Conservation (phyloP, 2,113 vertebrate genomes). For the Tyrannus savana region DNA sequence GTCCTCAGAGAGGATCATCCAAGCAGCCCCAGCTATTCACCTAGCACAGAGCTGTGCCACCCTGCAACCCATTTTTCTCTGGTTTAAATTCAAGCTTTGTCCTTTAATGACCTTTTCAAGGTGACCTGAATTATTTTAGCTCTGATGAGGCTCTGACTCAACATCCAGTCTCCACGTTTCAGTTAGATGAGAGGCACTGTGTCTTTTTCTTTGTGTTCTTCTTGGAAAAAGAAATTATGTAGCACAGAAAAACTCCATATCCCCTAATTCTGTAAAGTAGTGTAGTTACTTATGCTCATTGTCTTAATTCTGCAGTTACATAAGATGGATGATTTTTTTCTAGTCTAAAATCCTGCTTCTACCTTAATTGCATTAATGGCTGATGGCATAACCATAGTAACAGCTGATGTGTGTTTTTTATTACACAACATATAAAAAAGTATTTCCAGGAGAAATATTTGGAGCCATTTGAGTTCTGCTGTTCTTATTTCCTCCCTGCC, state of each 20-base stretch:
- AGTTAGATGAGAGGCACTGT: not conserved
- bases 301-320: constrained; percentile 34
- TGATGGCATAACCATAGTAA: constrained; percentile 53
- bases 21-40: not conserved
- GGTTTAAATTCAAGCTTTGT: not conserved
- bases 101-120: constrained; percentile 14
- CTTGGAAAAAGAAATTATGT: constrained; percentile 6
- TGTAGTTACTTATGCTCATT: not conserved
- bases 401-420: not conserved
- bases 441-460: constrained; percentile 3
- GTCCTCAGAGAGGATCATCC: not conserved
- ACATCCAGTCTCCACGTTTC: not conserved
- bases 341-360: constrained; percentile 32
- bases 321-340: constrained; percentile 40
- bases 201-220: not conserved
- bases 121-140: not conserved
- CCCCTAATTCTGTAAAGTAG: not conserved
- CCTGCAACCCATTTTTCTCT: not conserved
- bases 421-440: constrained; percentile 13
- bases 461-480: not conserved
- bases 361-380: constrained; percentile 48
- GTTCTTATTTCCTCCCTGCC: not conserved
- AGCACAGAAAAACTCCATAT: not conserved
- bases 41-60: not conserved
- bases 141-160: not conserved